These are phyloP conservation scores for Coccyzus lansbergi DNA, from an alignment of 2,797 vertebrate genomes.

Conservation along the genomic window DNA sequence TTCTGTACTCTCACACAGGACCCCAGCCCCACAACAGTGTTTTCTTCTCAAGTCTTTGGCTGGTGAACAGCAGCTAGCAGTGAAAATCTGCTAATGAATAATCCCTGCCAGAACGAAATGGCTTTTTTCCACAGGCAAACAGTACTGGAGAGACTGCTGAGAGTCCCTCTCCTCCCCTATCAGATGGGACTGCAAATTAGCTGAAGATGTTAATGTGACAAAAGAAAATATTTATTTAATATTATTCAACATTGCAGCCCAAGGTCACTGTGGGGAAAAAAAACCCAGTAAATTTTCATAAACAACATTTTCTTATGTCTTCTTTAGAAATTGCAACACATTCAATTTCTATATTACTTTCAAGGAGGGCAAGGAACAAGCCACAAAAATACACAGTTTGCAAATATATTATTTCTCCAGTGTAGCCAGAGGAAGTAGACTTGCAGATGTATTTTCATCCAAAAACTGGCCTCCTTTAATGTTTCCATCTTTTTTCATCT, in stretches of 20 bases:
- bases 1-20: rapidly evolving
- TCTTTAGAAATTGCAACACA: not conserved
- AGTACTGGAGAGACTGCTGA: not conserved
- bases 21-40: not conserved
- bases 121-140: not conserved
- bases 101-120: not conserved
- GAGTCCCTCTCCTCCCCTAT: not conserved
- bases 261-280: not conserved
- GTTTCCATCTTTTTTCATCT: conserved; percentile 19
- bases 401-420: not conserved
- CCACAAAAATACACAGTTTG: conserved; percentile 13
- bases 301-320: not conserved
- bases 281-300: not conserved
- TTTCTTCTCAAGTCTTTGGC: not conserved
- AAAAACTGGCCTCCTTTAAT: not conserved
- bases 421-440: not conserved
- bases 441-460: conserved; percentile 12
- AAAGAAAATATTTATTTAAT: conserved; percentile 40
- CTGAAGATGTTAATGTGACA: not conserved
- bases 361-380: not conserved
- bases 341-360: conserved; percentile 29
- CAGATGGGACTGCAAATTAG: not conserved
- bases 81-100: not conserved
- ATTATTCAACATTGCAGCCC: not conserved
- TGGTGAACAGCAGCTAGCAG: not conserved